These are phyloP conservation scores for Nansenia antarctica DNA, from an alignment of 2,113 vertebrate species.

Conservation along the genomic window DNA sequence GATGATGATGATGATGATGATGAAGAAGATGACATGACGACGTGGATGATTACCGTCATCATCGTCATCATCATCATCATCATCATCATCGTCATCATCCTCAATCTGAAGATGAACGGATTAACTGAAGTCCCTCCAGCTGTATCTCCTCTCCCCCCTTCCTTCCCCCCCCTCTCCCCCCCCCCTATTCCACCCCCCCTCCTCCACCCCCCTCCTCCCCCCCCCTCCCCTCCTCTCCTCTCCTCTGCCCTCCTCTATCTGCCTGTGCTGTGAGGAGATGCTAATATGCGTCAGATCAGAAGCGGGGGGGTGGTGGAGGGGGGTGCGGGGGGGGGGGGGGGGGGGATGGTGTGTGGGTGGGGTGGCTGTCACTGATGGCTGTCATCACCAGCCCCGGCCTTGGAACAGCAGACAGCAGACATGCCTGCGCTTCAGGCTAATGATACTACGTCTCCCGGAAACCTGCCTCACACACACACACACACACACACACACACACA, in stretches of 20 bases:
- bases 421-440: constrained; percentile 8
- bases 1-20: constrained; percentile 14
- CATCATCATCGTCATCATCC: neutral
- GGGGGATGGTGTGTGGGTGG: too few species aligned
- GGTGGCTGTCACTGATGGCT: neutral
- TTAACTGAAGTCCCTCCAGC: neutral
- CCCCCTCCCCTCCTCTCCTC: neutral
- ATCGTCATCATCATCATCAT: neutral
- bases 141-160: neutral
- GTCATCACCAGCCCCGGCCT: neutral
- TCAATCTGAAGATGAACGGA: neutral
- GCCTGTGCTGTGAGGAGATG: neutral
- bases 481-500: too few species aligned
- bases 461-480: neutral
- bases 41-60: constrained; percentile 10
- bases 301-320: too few species aligned
- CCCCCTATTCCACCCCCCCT: neutral
- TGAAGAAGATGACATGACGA: neutral
- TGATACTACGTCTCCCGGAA: neutral
- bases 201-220: neutral
- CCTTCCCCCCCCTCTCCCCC: neutral
- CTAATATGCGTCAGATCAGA: constrained; percentile 13
- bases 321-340: too few species aligned
- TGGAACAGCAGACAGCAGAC: neutral
- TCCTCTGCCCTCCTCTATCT: constrained; percentile 9